phyloP scores from a whole-genome alignment of 2,888 invertebrate genomes.

The Monoplex corrugatus region DNA sequence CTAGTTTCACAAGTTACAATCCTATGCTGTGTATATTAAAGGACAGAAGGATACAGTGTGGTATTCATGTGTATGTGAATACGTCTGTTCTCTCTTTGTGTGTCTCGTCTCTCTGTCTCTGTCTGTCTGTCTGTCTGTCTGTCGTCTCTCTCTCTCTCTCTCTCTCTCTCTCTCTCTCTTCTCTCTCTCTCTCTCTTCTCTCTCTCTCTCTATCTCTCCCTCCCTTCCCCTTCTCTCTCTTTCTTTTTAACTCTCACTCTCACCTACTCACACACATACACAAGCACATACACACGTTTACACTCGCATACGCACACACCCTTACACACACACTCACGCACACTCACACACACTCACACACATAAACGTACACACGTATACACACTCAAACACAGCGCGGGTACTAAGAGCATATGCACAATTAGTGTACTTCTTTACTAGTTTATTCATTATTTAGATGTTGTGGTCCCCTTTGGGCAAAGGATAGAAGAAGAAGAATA shows the following conservation, averaged over 20 bases:
- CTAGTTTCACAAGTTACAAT: too few species aligned
- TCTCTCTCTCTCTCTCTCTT: not conserved
- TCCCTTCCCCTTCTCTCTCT: not conserved
- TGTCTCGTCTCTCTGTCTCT: too few species aligned
- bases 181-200: not conserved
- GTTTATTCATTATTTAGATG: not conserved
- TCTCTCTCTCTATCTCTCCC: not conserved
- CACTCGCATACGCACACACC: not conserved
- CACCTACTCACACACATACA: not conserved
- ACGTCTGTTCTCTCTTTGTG: not conserved
- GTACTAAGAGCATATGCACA: too few species aligned
- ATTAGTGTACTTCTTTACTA: too few species aligned
- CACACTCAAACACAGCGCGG: not conserved
- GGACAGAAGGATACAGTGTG: not conserved
- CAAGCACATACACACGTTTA: not conserved
- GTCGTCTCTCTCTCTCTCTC: constrained; percentile 6
- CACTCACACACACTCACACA: not conserved
- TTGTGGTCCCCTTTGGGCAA: not conserved
- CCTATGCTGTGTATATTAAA: too few species aligned
- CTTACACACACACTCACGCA: not conserved
- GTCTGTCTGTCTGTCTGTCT: not conserved
- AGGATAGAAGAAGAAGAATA: too few species aligned
- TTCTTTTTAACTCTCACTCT: not conserved
- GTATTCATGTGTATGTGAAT: not conserved
- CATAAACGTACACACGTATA: not conserved